A percentile compares a stretch with the other conserved stretches of the same genome.
Evolutionary conservation across 1,140 invertebrate species (phyloP).

Genomic region (Campoletis sonorensis): DNA sequence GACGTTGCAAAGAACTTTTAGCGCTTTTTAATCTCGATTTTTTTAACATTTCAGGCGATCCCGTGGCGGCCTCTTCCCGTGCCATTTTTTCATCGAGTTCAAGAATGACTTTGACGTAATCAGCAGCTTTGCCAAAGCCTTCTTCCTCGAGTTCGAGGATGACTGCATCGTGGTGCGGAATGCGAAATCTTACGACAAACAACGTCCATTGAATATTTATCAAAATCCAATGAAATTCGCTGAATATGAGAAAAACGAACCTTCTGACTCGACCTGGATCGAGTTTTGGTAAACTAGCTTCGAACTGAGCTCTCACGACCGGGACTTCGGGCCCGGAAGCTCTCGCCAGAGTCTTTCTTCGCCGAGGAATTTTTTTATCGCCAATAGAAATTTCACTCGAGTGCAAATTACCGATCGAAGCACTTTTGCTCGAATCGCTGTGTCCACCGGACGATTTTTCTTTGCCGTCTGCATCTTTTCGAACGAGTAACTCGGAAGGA

Average conservation of each 20-base stretch:
- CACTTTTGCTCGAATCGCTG: not conserved
- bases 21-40: slow-evolving; percentile 69
- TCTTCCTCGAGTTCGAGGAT: slow-evolving; percentile 76
- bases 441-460: not conserved
- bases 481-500: not conserved
- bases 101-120: slow-evolving; percentile 76
- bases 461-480: not conserved
- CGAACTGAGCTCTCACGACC: slow-evolving; percentile 52
- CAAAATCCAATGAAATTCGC: too few relatives aligned
- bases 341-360: slow-evolving; percentile 51
- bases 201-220: too few relatives aligned
- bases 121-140: slow-evolving; percentile 72
- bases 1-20: slow-evolving; percentile 71
- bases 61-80: slow-evolving; percentile 72
- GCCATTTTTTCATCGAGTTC: slow-evolving; percentile 75
- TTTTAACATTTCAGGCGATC: slow-evolving; percentile 64
- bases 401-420: not conserved
- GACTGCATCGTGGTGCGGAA: slow-evolving; percentile 76
- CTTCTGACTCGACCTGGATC: slow-evolving; percentile 55
- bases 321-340: slow-evolving; percentile 36
- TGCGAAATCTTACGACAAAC: slow-evolving; percentile 68
- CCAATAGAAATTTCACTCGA: not conserved
- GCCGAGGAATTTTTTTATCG: not conserved
- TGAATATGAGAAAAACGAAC: slow-evolving; percentile 55
- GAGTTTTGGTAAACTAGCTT: not conserved